A percentile compares a stretch with the other conserved stretches of the same genome.
Evolutionary conservation across 2,113 vertebrate species (phyloP).

Genomic region (Siniperca knerii): DNA sequence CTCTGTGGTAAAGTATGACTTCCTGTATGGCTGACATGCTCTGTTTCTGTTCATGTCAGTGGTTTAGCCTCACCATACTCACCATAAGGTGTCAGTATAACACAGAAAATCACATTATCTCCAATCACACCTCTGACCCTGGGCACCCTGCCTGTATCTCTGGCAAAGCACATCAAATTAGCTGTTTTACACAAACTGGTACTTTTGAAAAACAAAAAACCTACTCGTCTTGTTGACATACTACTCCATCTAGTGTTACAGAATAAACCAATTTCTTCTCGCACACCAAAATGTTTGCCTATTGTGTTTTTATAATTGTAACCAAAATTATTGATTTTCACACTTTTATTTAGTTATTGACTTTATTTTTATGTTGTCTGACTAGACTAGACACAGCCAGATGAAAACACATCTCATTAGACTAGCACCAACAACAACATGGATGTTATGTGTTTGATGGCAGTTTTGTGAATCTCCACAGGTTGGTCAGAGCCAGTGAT

Average conservation of each 20-base stretch:
- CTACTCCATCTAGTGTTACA: neutral
- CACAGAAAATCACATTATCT: neutral
- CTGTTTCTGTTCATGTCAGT: neutral
- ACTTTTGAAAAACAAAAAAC: neutral
- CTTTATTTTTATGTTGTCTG: too few species aligned
- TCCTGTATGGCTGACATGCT: neutral
- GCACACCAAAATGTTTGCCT: neutral
- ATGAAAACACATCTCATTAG: too few species aligned
- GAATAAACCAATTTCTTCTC: neutral
- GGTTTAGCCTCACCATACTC: neutral
- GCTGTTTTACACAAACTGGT: neutral
- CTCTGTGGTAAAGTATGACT: neutral
- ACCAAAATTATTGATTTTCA: too few species aligned
- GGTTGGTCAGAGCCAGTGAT: too few species aligned
- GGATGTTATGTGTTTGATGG: too few species aligned
- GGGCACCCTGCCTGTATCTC: neutral
- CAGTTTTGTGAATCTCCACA: too few species aligned
- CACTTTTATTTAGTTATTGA: too few species aligned
- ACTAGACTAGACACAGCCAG: too few species aligned
- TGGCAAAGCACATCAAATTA: neutral
- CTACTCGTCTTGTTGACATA: neutral
- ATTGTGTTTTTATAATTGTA: too few species aligned
- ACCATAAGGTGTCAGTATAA: constrained; percentile 56
- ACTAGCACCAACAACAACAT: too few species aligned
- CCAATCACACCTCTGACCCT: neutral